Conservation (phyloP, 2,888 invertebrate species). For the Drosophila vallismaia region DNA sequence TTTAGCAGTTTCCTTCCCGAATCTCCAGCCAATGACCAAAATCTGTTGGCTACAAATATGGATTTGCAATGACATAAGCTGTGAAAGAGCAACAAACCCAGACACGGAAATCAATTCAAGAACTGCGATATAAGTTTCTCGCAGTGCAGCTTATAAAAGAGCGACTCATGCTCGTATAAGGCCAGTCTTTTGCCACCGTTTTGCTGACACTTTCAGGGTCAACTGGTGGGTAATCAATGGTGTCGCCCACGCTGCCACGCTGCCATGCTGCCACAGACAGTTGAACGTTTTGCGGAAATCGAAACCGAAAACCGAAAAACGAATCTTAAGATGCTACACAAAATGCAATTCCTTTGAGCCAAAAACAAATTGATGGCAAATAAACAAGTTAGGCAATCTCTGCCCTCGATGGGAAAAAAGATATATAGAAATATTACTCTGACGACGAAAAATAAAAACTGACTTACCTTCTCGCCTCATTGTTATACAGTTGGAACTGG, state of each 20-base stretch:
- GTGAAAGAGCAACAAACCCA: conserved; percentile 27
- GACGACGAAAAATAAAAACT: conserved; percentile 59
- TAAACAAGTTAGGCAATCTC: conserved; percentile 24
- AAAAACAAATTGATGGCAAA: conserved; percentile 35
- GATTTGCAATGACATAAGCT: conserved; percentile 72
- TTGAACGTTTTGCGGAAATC: conserved; percentile 41
- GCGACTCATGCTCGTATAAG: conserved; percentile 69
- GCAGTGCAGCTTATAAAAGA: conserved; percentile 25
- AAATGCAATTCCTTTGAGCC: conserved; percentile 41
- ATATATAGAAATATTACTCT: conserved; percentile 26
- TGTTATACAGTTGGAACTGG: conserved; percentile 66
- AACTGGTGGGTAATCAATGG: conserved; percentile 54
- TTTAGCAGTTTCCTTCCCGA: no score
- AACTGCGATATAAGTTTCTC: not conserved
- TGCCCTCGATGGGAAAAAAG: not conserved
- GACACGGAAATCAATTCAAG: no score
- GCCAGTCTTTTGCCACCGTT: conserved; percentile 44
- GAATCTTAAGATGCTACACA: conserved; percentile 20
- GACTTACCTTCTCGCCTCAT: conserved; percentile 79
- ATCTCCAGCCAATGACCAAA: conserved; percentile 22
- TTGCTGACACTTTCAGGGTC: conserved; percentile 63
- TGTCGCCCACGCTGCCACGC: conserved; percentile 31
- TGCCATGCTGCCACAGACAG: not conserved
- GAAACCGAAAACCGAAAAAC: conserved; percentile 32
- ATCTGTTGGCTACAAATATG: conserved; percentile 10